Evolutionary conservation across 2,888 invertebrate species (phyloP).

Genomic region (Cryptosula pallasiana): DNA sequence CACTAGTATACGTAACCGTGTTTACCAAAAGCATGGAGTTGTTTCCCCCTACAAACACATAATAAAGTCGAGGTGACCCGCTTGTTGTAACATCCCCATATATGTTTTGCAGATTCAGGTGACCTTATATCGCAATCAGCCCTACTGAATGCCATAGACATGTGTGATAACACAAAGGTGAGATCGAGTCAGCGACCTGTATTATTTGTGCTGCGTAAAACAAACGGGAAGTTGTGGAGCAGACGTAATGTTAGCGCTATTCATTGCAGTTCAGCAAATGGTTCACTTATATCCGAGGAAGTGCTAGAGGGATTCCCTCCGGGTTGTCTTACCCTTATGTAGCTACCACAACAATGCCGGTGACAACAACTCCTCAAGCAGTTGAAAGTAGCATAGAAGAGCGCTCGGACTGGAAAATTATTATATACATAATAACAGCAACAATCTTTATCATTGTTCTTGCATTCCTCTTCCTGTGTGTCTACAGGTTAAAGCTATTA

Average conservation of each 20-base stretch:
- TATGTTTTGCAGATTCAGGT: neutral
- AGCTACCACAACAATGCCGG: neutral
- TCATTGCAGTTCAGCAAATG: neutral
- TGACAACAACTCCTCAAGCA: neutral
- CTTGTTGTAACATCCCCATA: no score
- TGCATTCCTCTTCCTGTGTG: neutral
- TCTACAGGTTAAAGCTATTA: neutral
- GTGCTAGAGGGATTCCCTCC: neutral
- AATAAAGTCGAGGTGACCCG: no score
- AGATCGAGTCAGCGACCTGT: no score
- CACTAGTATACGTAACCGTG: no score
- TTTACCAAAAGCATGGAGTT: no score
- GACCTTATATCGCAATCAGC: neutral
- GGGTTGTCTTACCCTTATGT: neutral
- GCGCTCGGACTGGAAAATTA: neutral
- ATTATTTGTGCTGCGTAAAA: no score
- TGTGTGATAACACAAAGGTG: neutral
- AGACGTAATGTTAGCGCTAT: no score
- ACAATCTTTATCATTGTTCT: neutral
- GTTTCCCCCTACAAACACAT: no score
- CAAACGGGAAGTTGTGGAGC: no score
- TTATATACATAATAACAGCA: neutral
- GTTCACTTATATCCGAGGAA: neutral
- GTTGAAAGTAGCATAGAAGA: neutral
- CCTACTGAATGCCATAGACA: neutral